phyloP scores from a whole-genome alignment of 2,113 vertebrate species.

The Tetrax tetrax region DNA sequence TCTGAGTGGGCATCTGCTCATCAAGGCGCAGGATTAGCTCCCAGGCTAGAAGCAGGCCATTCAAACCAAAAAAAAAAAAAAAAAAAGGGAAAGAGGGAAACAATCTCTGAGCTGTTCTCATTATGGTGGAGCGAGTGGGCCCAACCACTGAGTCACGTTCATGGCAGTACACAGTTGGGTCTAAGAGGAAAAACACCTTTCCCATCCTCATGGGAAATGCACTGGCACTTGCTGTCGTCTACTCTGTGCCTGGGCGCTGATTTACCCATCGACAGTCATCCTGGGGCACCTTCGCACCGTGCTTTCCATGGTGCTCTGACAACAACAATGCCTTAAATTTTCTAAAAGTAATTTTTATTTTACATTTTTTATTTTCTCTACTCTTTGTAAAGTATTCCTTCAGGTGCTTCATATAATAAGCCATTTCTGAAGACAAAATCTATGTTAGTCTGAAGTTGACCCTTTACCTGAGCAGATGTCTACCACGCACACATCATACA shows the following conservation, averaged over 20 bases:
- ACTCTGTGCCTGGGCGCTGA: background rate
- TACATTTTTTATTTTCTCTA: background rate
- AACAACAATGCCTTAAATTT: background rate
- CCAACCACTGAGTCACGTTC: accelerated
- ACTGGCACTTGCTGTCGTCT: background rate
- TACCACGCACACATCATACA: background rate
- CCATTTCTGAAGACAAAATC: background rate
- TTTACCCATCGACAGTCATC: background rate
- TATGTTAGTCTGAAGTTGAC: background rate
- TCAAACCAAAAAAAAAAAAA: background rate
- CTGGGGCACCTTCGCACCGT: background rate
- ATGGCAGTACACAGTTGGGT: background rate
- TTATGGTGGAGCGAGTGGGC: too few species aligned
- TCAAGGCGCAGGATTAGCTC: background rate
- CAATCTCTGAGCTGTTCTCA: background rate
- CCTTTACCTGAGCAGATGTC: background rate
- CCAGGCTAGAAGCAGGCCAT: background rate
- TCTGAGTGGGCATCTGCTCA: background rate
- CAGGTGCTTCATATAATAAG: background rate
- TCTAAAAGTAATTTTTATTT: background rate
- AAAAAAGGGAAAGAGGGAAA: background rate
- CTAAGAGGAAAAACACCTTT: background rate
- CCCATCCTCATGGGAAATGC: background rate
- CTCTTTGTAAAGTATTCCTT: background rate
- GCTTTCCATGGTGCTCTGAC: background rate